phyloP scores from a whole-genome alignment of 2,888 invertebrate genomes.

The Dynastes maya region DNA sequence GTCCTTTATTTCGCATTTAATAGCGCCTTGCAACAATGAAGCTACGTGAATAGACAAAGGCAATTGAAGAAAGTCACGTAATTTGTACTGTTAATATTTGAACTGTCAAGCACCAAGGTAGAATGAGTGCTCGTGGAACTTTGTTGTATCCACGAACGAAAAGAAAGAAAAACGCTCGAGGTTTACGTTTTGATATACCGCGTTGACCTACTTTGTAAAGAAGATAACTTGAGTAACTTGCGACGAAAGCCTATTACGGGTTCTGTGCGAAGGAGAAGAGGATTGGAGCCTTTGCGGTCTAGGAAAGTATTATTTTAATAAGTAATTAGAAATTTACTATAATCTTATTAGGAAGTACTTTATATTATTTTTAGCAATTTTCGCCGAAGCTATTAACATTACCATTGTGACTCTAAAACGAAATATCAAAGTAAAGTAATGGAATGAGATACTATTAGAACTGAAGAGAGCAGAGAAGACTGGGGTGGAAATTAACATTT shows the following conservation, averaged over 20 bases:
- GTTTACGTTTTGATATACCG: conserved; percentile 3
- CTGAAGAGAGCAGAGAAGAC: no score
- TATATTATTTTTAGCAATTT: no score
- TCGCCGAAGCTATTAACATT: no score
- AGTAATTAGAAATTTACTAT: no score
- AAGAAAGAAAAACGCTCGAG: conserved; percentile 18
- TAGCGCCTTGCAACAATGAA: neutral
- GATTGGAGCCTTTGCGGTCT: no score
- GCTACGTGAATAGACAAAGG: conserved; percentile 12
- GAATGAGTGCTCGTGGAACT: neutral
- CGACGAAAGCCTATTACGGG: neutral
- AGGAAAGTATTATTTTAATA: no score
- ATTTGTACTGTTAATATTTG: conserved; percentile 21
- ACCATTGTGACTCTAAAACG: no score
- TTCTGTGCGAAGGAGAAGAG: neutral
- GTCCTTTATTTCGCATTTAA: neutral
- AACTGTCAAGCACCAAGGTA: conserved; percentile 5
- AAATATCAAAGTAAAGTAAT: no score
- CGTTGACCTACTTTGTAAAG: conserved; percentile 17
- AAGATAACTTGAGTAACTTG: conserved; percentile 4
- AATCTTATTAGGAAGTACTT: no score
- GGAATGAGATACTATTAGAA: no score
- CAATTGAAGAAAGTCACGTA: conserved; percentile 16
- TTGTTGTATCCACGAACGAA: neutral
- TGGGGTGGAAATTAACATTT: no score